These are phyloP conservation scores for Temnothorax longispinosus DNA, from an alignment of 1,140 invertebrate genomes.

Conservation along the genomic window DNA sequence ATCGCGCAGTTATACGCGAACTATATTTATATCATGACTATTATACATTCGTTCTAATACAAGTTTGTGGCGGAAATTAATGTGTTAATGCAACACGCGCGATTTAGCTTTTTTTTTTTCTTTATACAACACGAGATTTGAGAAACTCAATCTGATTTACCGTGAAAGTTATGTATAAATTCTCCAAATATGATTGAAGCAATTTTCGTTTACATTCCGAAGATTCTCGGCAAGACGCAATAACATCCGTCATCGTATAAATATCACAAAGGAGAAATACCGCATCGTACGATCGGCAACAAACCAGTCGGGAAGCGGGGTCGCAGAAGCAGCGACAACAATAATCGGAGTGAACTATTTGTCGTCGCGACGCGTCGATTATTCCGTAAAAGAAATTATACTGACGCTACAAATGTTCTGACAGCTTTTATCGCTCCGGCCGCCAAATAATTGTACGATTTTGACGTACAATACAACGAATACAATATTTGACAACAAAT, in stretches of 20 bases:
- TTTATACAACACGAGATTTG: too few species aligned
- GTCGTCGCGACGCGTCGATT: background rate
- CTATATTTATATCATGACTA: background rate
- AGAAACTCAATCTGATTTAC: background rate
- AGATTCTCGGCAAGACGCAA: background rate
- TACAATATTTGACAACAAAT: background rate
- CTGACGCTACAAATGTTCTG: background rate
- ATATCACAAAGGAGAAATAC: conserved; percentile 39
- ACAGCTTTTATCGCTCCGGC: background rate
- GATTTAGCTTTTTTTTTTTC: background rate
- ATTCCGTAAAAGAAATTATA: background rate
- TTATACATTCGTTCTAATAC: background rate
- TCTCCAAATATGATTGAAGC: background rate
- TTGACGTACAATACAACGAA: background rate
- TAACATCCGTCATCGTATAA: conserved; percentile 19
- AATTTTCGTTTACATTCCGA: conserved; percentile 43
- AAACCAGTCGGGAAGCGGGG: background rate
- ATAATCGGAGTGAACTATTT: conserved; percentile 5
- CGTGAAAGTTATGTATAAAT: background rate
- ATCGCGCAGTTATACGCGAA: background rate
- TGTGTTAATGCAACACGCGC: background rate
- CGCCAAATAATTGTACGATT: background rate
- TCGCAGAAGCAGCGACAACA: background rate
- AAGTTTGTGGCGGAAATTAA: background rate
- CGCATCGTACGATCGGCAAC: background rate